Evolutionary conservation across 2,113 vertebrate genomes (phyloP).

Genomic region (Austrofundulus limnaeus): DNA sequence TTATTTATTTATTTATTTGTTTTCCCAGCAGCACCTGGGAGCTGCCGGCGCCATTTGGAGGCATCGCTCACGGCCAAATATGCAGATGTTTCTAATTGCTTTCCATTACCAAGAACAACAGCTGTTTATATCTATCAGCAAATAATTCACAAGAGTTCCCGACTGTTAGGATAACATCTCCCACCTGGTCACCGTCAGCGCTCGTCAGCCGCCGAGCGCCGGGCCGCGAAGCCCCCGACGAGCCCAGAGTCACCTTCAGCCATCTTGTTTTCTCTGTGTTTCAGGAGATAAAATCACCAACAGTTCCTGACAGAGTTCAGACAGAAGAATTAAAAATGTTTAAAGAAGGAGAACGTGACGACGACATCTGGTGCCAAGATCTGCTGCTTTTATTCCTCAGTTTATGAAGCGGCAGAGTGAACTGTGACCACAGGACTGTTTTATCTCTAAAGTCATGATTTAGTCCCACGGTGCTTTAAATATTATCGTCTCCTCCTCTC

Average conservation of each 20-base stretch:
- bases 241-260: conserved; percentile 92
- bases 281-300: no score
- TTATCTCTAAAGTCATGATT: conserved; percentile 67
- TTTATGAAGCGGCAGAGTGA: conserved; percentile 22
- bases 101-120: conserved; percentile 99
- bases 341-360: neutral
- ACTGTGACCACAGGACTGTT: conserved; percentile 63
- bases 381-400: conserved; percentile 24
- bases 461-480: conserved; percentile 60
- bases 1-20: no score
- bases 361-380: neutral
- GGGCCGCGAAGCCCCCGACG: conserved; percentile 82
- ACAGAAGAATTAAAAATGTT: no score
- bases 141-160: conserved; percentile 98
- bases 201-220: conserved; percentile 87
- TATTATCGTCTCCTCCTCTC: conserved; percentile 56
- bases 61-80: conserved; percentile 96
- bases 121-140: conserved; percentile 99
- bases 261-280: conserved; percentile 72
- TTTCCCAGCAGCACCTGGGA: conserved; percentile 96
- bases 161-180: conserved; percentile 98
- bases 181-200: conserved; percentile 97
- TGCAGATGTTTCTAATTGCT: conserved; percentile 99
- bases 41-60: conserved; percentile 79
- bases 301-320: no score